Base-by-base conservation (phyloP, 2,797 vertebrate genomes). In the Lindbergichthys nudifrons region DNA sequence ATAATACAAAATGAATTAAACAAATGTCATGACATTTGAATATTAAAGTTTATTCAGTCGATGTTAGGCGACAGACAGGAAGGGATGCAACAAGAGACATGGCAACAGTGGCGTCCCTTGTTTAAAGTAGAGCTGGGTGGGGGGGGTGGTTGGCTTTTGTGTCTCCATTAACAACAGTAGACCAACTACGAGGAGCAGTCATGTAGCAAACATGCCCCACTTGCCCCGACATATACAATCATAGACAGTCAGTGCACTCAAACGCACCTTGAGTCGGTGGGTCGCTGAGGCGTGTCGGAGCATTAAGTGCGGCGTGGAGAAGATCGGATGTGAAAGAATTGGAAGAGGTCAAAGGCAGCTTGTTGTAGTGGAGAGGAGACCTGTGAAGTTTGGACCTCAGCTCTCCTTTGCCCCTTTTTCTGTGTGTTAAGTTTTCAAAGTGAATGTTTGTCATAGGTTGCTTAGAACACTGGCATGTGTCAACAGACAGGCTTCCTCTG, bases 141-240 rank as follows among this genome's bases (percentile, higher is more conserved):
- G 66, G 26, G 57, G 66, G 14, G 30, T 10, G n/a, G 1, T 58
- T 46, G 23, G 39, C 47, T 48, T 84, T 74, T 73, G 26, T 84
- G 26, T 68, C 50, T 62, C 53, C 21, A 72, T 75, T 80, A 73
- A 78, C 75, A 64, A 65, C 62, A 81, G 59, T 41, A 53, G 61
- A 65, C 48, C 46, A 59, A 66, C 59, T 52, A 79, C 3, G 10
- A 75, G 30, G 83, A 66, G 80, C 86, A 90, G 77, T 90, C 92
- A 91, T 91, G 91, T 89, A 83, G 84, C 70, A 92, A 90, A 87
- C 82, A 57, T 87, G 80, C 47, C 86, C 89, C 88, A 86, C 69
- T 89, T 87, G 60, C 46, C 56, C 21, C 32, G 64, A 63, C 59
- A 65, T 51, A 64, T 52, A 83, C 43, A 42, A 48, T 83, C 63